These are phyloP conservation scores for Haplochromis vanheusdeni DNA, from an alignment of 2,113 vertebrate genomes.

Conservation along the genomic window DNA sequence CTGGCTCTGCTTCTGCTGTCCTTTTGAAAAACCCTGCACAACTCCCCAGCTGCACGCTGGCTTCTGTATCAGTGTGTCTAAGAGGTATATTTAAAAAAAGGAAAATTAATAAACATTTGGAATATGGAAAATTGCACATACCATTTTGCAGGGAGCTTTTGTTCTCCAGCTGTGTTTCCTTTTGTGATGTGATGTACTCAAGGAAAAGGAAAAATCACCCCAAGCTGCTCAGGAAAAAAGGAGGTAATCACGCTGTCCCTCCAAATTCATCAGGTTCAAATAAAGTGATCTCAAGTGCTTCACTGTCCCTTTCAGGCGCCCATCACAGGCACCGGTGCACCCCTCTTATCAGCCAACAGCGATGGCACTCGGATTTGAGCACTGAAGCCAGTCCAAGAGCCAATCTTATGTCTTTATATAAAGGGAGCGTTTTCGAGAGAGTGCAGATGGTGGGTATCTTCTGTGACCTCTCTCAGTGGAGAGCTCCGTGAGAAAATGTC, in stretches of 20 bases:
- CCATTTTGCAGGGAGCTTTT: not conserved
- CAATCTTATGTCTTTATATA: not conserved
- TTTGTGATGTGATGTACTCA: not conserved
- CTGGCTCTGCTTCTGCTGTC: not conserved
- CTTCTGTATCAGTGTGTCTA: not conserved
- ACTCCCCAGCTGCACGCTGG: not conserved
- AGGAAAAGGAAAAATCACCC: not conserved
- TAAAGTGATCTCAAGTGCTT: not conserved
- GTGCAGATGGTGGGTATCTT: not conserved
- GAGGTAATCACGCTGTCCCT: not conserved
- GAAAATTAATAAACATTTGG: not conserved
- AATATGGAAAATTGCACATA: not conserved
- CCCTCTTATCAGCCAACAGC: not conserved
- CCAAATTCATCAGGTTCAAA: not conserved
- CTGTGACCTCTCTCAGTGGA: not conserved
- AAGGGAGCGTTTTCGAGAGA: not conserved
- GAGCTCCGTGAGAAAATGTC: constrained; percentile 41
- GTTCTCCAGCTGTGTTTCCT: not conserved
- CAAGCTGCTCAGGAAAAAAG: not conserved
- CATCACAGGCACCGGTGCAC: not conserved
- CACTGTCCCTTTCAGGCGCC: not conserved
- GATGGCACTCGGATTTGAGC: not conserved
- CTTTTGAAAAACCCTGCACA: not conserved
- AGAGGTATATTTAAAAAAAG: not conserved
- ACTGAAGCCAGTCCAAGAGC: not conserved